These are phyloP conservation scores for Allygus modestus DNA, from an alignment of 2,888 invertebrate species.

Conservation along the genomic window DNA sequence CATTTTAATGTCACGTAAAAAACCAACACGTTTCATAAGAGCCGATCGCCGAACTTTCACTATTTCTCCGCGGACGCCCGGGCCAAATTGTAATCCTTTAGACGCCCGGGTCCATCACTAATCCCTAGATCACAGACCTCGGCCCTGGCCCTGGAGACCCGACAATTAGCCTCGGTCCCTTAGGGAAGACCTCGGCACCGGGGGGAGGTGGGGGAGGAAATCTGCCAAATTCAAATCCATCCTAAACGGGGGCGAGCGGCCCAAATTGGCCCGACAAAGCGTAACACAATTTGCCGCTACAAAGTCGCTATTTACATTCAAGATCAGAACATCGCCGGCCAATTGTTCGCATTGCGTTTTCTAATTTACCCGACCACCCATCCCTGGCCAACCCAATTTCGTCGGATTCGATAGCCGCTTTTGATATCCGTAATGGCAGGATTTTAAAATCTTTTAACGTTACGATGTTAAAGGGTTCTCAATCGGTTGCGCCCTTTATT, in stretches of 20 bases:
- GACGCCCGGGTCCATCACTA: not conserved
- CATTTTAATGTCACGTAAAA: no score
- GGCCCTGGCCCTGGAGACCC: slow-evolving; percentile 1
- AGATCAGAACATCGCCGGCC: slow-evolving; percentile 13
- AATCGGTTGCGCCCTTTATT: no score
- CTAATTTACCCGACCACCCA: not conserved
- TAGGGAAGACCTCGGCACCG: not conserved
- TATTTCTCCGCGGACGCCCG: not conserved
- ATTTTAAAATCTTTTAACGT: slow-evolving; percentile 9
- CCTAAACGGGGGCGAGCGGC: slow-evolving; percentile 38
- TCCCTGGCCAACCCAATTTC: slow-evolving; percentile 5
- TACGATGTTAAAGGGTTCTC: not conserved
- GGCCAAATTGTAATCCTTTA: slow-evolving; percentile 30
- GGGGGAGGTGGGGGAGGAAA: slow-evolving; percentile 4
- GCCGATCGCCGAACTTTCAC: no score
- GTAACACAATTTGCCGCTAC: slow-evolving; percentile 32
- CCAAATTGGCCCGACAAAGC: slow-evolving; percentile 43
- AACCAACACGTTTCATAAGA: no score
- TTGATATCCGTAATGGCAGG: slow-evolving; percentile 14
- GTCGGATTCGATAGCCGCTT: not conserved
- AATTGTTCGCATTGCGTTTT: slow-evolving; percentile 15
- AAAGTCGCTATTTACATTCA: slow-evolving; percentile 55
- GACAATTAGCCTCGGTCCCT: slow-evolving; percentile 7
- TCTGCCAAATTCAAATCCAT: slow-evolving; percentile 52
- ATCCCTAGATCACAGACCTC: slow-evolving; percentile 31